Evolutionary conservation across 2,888 invertebrate genomes (phyloP).

Genomic region (Andrena haemorrhoa): DNA sequence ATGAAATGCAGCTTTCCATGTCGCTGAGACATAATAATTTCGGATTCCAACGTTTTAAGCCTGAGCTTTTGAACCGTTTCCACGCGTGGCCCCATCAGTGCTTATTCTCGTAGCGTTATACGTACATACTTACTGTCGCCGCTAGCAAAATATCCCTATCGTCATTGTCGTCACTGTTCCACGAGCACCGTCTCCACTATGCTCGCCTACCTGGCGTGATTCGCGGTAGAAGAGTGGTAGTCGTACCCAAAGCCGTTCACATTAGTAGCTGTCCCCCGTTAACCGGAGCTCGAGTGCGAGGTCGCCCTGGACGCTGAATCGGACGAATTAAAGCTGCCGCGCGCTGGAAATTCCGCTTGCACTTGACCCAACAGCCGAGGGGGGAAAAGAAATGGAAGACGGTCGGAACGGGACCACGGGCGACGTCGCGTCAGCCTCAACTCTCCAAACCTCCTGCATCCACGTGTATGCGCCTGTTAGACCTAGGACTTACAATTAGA

Average conservation of each 20-base stretch:
- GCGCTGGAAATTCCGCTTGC: not conserved
- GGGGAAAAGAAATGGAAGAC: not conserved
- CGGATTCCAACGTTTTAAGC: not conserved
- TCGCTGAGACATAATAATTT: not conserved
- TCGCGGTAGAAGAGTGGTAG: slow-evolving; percentile 65
- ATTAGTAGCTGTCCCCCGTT: slow-evolving; percentile 44
- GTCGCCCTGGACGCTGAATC: slow-evolving; percentile 45
- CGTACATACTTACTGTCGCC: slow-evolving; percentile 40
- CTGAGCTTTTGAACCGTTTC: slow-evolving; percentile 50
- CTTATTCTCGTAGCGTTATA: slow-evolving; percentile 60
- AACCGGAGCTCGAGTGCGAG: slow-evolving; percentile 55
- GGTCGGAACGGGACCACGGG: slow-evolving; percentile 18
- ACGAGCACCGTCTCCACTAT: slow-evolving; percentile 53
- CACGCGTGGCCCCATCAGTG: slow-evolving; percentile 31
- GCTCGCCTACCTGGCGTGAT: slow-evolving; percentile 56
- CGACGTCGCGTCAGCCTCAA: slow-evolving; percentile 59
- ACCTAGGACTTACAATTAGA: slow-evolving; percentile 72
- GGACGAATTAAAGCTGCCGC: not conserved
- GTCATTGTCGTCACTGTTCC: slow-evolving; percentile 46
- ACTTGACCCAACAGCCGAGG: no score
- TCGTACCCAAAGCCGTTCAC: slow-evolving; percentile 44
- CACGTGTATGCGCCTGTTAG: slow-evolving; percentile 76
- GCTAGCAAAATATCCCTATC: slow-evolving; percentile 53
- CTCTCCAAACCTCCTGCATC: slow-evolving; percentile 62
- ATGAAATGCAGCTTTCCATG: not conserved